These are phyloP conservation scores for Coregonus clupeaformis DNA, from an alignment of 2,113 vertebrate species.

Conservation along the genomic window DNA sequence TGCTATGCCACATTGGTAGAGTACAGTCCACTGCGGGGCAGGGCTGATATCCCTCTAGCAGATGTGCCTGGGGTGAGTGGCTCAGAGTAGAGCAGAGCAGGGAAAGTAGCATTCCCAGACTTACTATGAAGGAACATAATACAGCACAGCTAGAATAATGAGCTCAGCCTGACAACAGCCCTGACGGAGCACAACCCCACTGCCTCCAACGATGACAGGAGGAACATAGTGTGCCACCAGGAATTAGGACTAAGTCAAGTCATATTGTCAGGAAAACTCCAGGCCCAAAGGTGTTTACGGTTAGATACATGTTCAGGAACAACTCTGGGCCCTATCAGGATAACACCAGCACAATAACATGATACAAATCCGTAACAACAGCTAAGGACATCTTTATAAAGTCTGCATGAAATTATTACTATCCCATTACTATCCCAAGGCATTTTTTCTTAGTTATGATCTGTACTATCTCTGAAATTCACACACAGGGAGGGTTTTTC, in stretches of 20 bases:
- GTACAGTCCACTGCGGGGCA: too few relatives aligned
- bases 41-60: conserved; percentile 24
- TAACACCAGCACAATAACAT: not conserved
- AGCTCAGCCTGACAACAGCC: conserved; percentile 3
- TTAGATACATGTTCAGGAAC: too few relatives aligned
- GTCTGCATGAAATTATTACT: not conserved
- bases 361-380: not conserved
- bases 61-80: conserved; percentile 40
- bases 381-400: not conserved
- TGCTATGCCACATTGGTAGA: too few relatives aligned
- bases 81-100: conserved; percentile 1
- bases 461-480: not conserved
- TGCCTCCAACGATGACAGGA: not conserved
- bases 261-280: too few relatives aligned
- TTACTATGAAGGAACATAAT: conserved; percentile 41
- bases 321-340: too few relatives aligned
- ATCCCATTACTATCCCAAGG: not conserved
- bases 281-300: too few relatives aligned
- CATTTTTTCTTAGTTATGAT: not conserved
- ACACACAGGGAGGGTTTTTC: not conserved
- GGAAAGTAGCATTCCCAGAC: conserved; percentile 13
- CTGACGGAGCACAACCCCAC: not conserved
- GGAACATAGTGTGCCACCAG: not conserved
- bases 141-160: not conserved
- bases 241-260: not conserved